Percentiles rank a stretch among this genome's conserved stretches.
Conservation (phyloP, 1,140 invertebrate species). For the Mactra quadrangularis region DNA sequence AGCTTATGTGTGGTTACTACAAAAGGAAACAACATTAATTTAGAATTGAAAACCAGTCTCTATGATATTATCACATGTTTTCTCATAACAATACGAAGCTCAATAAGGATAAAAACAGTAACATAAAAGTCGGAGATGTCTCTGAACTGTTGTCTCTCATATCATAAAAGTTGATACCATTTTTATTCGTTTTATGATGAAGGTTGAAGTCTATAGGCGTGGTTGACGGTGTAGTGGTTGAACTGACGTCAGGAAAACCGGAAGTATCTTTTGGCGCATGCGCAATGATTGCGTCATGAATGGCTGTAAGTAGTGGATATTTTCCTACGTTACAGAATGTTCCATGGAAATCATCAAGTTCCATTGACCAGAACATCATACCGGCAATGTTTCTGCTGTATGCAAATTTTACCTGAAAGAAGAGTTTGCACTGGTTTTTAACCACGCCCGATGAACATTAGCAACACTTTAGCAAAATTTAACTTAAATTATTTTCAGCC, state of each 20-base stretch:
- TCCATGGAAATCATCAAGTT: conserved; percentile 84
- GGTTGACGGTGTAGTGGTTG: conserved; percentile 25
- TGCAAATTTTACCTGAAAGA: conserved; percentile 78
- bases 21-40: too few species aligned
- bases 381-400: conserved; percentile 73
- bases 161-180: conserved; percentile 39
- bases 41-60: too few species aligned
- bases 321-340: conserved; percentile 83
- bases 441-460: background rate
- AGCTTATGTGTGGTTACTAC: too few species aligned
- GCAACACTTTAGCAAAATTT: background rate
- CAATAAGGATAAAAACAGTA: too few species aligned
- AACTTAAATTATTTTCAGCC: background rate
- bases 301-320: conserved; percentile 85
- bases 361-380: conserved; percentile 88
- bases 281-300: conserved; percentile 77
- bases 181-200: conserved; percentile 35
- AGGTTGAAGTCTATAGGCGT: conserved; percentile 41
- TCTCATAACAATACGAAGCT: too few species aligned
- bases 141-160: conserved; percentile 1
- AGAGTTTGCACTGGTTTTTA: background rate
- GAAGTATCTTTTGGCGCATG: background rate
- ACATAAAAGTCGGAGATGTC: too few species aligned
- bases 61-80: too few species aligned
- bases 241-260: background rate